Evolutionary conservation across 2,888 invertebrate genomes (phyloP).

Genomic region (Eurytoma californica): DNA sequence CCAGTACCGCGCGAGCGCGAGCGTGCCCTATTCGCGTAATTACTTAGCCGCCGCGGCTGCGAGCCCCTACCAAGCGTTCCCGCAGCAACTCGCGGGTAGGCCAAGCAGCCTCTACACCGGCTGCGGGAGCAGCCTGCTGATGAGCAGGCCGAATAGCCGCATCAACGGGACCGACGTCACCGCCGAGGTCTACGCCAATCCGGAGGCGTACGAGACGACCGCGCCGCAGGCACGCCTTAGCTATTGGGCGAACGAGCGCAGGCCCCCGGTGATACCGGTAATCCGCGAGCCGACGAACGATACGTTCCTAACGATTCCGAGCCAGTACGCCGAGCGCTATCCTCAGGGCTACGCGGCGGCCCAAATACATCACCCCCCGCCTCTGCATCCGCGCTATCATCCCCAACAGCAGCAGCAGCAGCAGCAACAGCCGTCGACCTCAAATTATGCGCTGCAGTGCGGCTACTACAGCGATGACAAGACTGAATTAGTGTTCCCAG

Average conservation of each 20-base stretch:
- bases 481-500: constrained; percentile 64
- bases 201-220: constrained; percentile 37
- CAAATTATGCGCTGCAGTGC: constrained; percentile 56
- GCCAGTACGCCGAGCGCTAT: constrained; percentile 57
- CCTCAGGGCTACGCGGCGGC: constrained; percentile 37
- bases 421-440: constrained; percentile 8
- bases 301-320: constrained; percentile 66
- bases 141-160: constrained; percentile 26
- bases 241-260: constrained; percentile 60
- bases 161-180: constrained; percentile 34
- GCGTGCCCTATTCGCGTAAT: constrained; percentile 24
- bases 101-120: constrained; percentile 15
- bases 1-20: constrained; percentile 33
- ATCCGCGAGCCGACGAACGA: constrained; percentile 64
- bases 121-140: background rate
- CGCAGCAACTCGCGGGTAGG: constrained; percentile 27
- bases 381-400: constrained; percentile 5
- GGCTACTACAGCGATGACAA: constrained; percentile 64
- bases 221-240: constrained; percentile 53
- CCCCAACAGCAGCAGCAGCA: constrained; percentile 28
- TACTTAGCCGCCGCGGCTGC: constrained; percentile 39
- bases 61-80: constrained; percentile 56
- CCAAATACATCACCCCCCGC: constrained; percentile 36
- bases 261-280: constrained; percentile 61
- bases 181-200: constrained; percentile 46